Base-by-base conservation (phyloP, 2,888 invertebrate species). In the Priapulus caudatus region DNA sequence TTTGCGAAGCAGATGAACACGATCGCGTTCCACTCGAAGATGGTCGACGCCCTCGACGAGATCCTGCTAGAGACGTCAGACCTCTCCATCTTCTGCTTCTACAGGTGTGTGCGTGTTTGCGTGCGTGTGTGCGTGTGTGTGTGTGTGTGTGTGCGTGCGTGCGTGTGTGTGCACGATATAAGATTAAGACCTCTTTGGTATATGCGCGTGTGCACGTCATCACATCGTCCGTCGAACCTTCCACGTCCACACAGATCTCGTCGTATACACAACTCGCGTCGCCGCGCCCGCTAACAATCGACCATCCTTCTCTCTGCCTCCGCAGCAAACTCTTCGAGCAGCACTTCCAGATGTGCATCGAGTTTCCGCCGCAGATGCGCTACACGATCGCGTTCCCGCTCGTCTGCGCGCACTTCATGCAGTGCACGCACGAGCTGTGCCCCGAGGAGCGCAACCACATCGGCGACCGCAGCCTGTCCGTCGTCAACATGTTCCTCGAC, bases 371-470 rank as follows among this genome's bases (percentile, higher is more conserved):
- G 20, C 98, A 99, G 73, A 92, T 92, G 72, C 82, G 98, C 44
- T 99, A 87, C 69, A 93, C 95, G 58, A 87, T 97, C 59, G 91
- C 95, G 50, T 99, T 98, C 71, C 98, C 98, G 4, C 77, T 95
- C 52, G 88, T 99, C 61, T 97, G 97, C 72, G 87, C 90, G 58
- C 97, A 99, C 72, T 99, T 97, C 68, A 91, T 93, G 74, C 87
- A 90, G 67, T 91, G 93, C 66, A 92, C 95, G 0, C 97, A 98
- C 72, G 92, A 95, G 68, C 78, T 98, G 64, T 98, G 97, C 63
- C 98, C 98, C 0, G 98, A 98, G 74, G 97, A 98, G 76, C 79
- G 93, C 52, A 91, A 93, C 72, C 93, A 93, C 64, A 93, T 97
- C 55, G 81, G 93, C 51, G 93, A 95, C 64, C 79, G 93, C 57